Conservation (phyloP, 2,888 invertebrate species). For the Ormyrus nitidulus region DNA sequence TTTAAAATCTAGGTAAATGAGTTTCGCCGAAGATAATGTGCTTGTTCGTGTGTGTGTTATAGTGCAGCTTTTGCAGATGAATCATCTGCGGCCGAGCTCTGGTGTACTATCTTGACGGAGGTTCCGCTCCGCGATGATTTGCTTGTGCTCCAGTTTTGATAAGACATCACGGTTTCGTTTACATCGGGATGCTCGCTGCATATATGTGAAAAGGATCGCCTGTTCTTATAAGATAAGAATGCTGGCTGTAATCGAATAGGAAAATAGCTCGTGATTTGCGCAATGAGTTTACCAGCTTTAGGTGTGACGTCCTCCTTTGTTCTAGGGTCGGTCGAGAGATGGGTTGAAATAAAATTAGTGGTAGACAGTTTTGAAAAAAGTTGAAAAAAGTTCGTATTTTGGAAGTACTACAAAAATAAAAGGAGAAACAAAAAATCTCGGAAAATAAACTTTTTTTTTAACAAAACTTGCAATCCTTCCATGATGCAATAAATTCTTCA, state of each 20-base stretch:
- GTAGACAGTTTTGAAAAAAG: too few relatives aligned
- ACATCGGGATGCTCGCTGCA: slow-evolving; percentile 11
- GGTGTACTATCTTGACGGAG: slow-evolving; percentile 42
- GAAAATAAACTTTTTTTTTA: too few relatives aligned
- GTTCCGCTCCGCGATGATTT: slow-evolving; percentile 50
- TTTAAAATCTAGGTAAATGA: slow-evolving; percentile 33
- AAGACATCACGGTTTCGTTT: slow-evolving; percentile 40
- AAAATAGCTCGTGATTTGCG: slow-evolving; percentile 14
- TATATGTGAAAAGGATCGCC: slow-evolving; percentile 8
- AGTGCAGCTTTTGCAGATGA: slow-evolving; percentile 40
- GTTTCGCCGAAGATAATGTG: slow-evolving; percentile 23
- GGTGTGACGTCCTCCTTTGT: too few relatives aligned
- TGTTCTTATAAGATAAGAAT: slow-evolving; percentile 36
- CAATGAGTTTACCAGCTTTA: not conserved
- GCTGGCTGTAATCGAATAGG: slow-evolving; percentile 4
- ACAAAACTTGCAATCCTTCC: too few relatives aligned
- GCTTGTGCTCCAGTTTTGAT: slow-evolving; percentile 54
- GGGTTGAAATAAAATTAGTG: too few relatives aligned
- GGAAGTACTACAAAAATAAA: too few relatives aligned
- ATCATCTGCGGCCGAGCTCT: slow-evolving; percentile 43
- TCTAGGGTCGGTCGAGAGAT: too few relatives aligned
- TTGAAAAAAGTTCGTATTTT: too few relatives aligned
- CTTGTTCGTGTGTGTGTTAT: not conserved
- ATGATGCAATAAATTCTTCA: too few relatives aligned
- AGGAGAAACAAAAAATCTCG: too few relatives aligned